Evolutionary conservation across 2,113 vertebrate genomes (phyloP), one percentile per base, ranked within the genome.

Genomic region (Picathartes gymnocephalus): DNA sequence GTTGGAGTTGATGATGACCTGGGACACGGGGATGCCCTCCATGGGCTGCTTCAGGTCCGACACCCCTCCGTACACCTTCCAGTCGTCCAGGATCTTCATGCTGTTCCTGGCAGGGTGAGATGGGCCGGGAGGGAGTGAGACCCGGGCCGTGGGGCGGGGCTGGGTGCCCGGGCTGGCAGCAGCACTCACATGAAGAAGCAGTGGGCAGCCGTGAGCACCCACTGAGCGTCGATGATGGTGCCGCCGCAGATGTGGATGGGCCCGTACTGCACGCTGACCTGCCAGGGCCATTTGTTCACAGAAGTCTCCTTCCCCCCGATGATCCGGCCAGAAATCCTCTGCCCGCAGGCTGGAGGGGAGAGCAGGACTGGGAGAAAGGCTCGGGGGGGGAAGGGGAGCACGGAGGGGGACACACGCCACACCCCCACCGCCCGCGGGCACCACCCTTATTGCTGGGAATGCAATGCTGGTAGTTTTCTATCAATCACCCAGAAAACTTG

Each of bases 281-380:
- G 99, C 99, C 99, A 99, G 5, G 99, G 99, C 99, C 98, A 99
- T n/a, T 98, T 98, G 79, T 96, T 99, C 48, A 70, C 64, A 0
- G 97, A 88, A 11, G 99, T 97, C 69, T 93, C 42, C 1, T 61
- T 97, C 13, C 99, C 99, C 6, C 99, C 99, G 11, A 99, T 98
- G 60, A 99, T 99, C 89, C 98, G 96, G 61, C 98, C 97, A 0
- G 96, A 96, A 39, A 97, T 95, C 83, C 97, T 93, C 91, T 98
- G 98, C 27, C 99, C 99, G 1, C 99, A 99, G 70, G 98, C 99
- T 99, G 92, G 18, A n/a, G 51, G 86, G 69, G 69, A 95, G 91
- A 93, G 74, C 45, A 14, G 80, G 72, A 83, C 54, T 54, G 79
- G 77, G 86, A 28, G 44, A 3, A 22, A 69, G 61, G 88, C 88